phyloP scores from a whole-genome alignment of 2,113 vertebrate species.

The Propithecus coquereli region DNA sequence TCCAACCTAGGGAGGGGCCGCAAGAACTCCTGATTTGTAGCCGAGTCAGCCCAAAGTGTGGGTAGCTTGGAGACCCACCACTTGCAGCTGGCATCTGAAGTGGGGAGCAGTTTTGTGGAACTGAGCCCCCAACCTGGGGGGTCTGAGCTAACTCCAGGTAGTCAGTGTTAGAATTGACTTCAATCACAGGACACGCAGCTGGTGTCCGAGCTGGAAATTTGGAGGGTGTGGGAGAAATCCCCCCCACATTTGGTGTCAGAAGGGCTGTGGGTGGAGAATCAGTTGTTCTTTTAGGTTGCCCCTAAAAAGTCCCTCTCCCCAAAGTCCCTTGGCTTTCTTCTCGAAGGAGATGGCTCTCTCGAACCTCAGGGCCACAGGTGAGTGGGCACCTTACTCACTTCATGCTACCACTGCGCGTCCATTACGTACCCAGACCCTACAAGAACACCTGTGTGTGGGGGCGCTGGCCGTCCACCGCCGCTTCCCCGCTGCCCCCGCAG shows the following conservation, averaged over 20 bases:
- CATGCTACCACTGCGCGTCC: no score
- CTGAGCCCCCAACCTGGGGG: not conserved
- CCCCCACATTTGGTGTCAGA: not conserved
- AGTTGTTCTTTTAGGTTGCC: not conserved
- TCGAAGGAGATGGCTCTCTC: not conserved
- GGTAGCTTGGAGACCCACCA: not conserved
- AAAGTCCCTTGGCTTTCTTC: not conserved
- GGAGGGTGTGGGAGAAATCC: not conserved
- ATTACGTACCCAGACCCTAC: not conserved
- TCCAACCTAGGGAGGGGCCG: no score
- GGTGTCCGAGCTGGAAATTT: not conserved
- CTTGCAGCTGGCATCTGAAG: not conserved
- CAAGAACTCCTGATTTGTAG: no score
- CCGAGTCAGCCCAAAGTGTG: not conserved
- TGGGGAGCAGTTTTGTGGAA: not conserved
- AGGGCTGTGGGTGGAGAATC: not conserved
- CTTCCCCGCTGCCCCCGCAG: not conserved
- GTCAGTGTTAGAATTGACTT: not conserved
- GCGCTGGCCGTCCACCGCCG: not conserved
- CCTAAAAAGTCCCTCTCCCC: not conserved
- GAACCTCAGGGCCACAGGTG: rapidly evolving
- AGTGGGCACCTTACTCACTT: not conserved
- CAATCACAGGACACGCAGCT: not conserved
- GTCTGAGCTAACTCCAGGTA: not conserved
- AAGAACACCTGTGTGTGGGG: not conserved